phyloP scores from a whole-genome alignment of 23 tunicate genomes.

The Ciona savignyi region DNA sequence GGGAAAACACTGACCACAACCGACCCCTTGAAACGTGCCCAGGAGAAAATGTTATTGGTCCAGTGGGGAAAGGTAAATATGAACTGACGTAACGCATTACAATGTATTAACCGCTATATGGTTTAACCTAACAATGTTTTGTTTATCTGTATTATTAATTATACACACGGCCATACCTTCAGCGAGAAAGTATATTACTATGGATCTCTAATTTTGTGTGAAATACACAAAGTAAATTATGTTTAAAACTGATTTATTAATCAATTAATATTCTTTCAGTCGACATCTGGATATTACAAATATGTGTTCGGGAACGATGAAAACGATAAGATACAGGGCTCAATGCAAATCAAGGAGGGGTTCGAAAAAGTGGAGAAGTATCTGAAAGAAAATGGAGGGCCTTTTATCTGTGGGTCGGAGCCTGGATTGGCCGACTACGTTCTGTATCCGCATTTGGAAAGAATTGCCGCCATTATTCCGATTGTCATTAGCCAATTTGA shows the following conservation, averaged over 20 bases:
- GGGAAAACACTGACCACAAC: conserved; percentile 28
- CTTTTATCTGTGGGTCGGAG: conserved; percentile 41
- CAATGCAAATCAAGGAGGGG: conserved; percentile 12
- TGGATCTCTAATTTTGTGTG: too few relatives aligned
- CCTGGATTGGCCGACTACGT: conserved; percentile 68
- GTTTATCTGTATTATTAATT: too few relatives aligned
- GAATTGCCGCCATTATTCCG: conserved; percentile 7
- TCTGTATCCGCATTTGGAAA: conserved; percentile 58
- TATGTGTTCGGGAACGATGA: background rate
- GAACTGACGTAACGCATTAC: too few relatives aligned
- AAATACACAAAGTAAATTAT: too few relatives aligned
- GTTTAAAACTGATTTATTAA: too few relatives aligned
- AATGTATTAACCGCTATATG: too few relatives aligned
- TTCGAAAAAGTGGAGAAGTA: conserved; percentile 21
- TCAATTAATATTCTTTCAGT: too few relatives aligned
- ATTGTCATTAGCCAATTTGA: background rate
- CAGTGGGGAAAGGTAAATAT: conserved; percentile 34
- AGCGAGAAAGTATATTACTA: too few relatives aligned
- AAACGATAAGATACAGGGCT: conserved; percentile 9
- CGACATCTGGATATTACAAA: background rate
- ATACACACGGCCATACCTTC: too few relatives aligned
- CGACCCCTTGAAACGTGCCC: conserved; percentile 50
- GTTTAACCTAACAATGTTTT: too few relatives aligned
- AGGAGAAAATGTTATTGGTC: conserved; percentile 30
- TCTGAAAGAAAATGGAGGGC: conserved; percentile 7